These are phyloP conservation scores for Ornithorhynchus anatinus DNA, from an alignment of 2,113 vertebrate genomes.

Conservation along the genomic window DNA sequence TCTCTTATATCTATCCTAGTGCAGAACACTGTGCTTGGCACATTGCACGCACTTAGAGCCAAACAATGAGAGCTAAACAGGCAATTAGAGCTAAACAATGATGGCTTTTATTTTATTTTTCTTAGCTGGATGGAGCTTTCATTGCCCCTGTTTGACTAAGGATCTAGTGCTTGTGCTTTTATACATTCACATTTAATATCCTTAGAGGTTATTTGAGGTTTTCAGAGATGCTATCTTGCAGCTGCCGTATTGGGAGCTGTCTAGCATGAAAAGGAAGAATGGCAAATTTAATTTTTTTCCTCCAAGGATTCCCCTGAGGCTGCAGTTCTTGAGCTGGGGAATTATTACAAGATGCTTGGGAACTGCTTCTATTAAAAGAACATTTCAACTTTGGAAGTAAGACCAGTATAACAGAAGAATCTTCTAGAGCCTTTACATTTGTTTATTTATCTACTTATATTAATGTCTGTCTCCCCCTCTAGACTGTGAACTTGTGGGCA, in stretches of 20 bases:
- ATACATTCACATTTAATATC: background rate
- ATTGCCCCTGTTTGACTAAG: background rate
- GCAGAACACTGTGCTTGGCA: no score
- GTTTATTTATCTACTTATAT: constrained; percentile 3
- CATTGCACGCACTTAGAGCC: no score
- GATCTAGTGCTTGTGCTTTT: background rate
- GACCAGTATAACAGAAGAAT: background rate
- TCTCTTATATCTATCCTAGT: no score
- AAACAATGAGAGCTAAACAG: no score
- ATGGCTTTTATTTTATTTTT: no score
- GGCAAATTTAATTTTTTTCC: background rate
- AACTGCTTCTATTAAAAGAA: background rate
- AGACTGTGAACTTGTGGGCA: no score
- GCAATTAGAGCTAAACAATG: no score
- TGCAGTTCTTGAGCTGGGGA: background rate
- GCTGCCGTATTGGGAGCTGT: background rate
- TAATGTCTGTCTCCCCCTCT: no score
- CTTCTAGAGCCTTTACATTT: background rate
- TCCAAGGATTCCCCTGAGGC: background rate
- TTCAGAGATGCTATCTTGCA: background rate
- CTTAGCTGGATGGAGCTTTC: background rate
- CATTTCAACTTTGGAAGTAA: background rate
- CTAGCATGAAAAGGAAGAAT: background rate
- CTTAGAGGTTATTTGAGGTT: background rate
- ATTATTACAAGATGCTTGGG: background rate